Evolutionary conservation across 2,888 invertebrate species (phyloP).

Genomic region (Physocephala rufipes): DNA sequence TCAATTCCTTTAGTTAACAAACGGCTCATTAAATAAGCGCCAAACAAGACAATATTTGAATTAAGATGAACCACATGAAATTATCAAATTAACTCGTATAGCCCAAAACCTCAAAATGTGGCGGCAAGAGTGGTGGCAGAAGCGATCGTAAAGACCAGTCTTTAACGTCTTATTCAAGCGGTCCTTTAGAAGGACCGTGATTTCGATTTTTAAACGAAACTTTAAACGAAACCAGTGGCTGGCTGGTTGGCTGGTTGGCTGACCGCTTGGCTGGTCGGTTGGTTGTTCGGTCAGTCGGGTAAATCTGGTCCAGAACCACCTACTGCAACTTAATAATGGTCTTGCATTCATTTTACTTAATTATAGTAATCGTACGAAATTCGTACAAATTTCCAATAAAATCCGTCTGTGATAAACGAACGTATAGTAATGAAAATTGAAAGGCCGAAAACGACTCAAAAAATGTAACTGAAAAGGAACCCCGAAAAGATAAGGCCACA

Average conservation of each 20-base stretch:
- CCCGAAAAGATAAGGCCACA: not conserved
- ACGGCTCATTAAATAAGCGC: not conserved
- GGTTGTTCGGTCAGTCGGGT: not conserved
- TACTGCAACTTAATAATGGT: slow-evolving; percentile 28
- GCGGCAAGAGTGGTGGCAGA: too few species aligned
- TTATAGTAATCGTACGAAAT: slow-evolving; percentile 32
- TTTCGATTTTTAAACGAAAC: too few species aligned
- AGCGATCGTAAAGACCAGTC: not conserved
- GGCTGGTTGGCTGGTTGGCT: not conserved
- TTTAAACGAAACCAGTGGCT: not conserved
- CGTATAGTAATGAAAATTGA: not conserved
- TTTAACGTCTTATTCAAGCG: not conserved
- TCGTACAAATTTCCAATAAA: slow-evolving; percentile 21
- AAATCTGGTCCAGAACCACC: slow-evolving; percentile 21
- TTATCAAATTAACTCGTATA: slow-evolving; percentile 36
- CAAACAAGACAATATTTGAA: slow-evolving; percentile 19
- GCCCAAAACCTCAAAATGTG: too few species aligned
- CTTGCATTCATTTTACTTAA: slow-evolving; percentile 28
- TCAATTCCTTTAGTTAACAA: too few species aligned
- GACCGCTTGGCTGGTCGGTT: not conserved
- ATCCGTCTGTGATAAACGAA: slow-evolving; percentile 1
- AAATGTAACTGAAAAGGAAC: not conserved
- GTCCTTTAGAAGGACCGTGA: too few species aligned
- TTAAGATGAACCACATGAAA: slow-evolving; percentile 27
- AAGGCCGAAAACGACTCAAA: not conserved